A percentile compares a stretch with the other conserved stretches of the same genome.
Evolutionary conservation across 1,140 invertebrate genomes (phyloP).

Genomic region (Batillaria attramentaria): DNA sequence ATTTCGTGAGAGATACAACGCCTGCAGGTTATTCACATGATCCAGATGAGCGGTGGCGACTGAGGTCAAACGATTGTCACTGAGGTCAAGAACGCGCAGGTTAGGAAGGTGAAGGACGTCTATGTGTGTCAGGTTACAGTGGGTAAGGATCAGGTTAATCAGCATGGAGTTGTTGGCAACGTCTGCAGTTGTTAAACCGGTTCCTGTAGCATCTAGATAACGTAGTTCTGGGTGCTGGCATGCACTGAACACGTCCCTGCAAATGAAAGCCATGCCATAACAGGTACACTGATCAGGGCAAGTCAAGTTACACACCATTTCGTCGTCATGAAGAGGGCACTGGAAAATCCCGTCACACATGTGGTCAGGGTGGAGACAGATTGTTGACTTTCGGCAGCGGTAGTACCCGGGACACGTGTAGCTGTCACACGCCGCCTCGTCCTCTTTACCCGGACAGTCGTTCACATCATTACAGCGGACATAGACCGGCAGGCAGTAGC

Average conservation of each 20-base stretch:
- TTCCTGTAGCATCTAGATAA: slow-evolving; percentile 7
- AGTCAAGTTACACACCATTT: slow-evolving; percentile 31
- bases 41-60: background rate
- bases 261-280: slow-evolving; percentile 26
- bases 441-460: too few species aligned
- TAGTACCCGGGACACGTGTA: too few species aligned
- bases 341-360: slow-evolving; percentile 34
- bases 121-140: background rate
- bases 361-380: slow-evolving; percentile 18
- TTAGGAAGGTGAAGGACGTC: slow-evolving; percentile 7
- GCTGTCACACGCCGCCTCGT: too few species aligned
- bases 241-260: background rate
- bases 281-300: slow-evolving; percentile 29
- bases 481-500: too few species aligned
- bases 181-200: background rate
- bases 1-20: background rate
- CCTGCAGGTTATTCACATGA: background rate
- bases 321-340: slow-evolving; percentile 34
- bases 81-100: slow-evolving; percentile 29
- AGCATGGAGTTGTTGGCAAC: slow-evolving; percentile 10
- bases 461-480: too few species aligned
- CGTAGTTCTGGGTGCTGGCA: background rate
- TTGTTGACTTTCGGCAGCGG: too few species aligned
- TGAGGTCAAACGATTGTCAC: background rate
- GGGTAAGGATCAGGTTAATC: slow-evolving; percentile 23